phyloP scores from a whole-genome alignment of 2,113 vertebrate genomes.

The Struthidea cinerea region DNA sequence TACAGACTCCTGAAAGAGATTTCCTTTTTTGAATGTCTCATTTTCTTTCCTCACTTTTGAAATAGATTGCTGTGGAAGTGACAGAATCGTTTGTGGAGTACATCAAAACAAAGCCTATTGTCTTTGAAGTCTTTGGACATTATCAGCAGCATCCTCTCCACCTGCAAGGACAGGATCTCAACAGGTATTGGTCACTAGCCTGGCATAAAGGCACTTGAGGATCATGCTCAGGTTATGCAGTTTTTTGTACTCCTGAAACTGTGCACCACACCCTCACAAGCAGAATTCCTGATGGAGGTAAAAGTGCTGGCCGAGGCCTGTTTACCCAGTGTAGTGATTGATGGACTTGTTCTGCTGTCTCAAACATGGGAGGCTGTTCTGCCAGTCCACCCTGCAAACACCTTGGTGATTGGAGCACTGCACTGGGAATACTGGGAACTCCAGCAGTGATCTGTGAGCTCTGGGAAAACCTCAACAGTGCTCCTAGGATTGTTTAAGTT shows the following conservation, averaged over 20 bases:
- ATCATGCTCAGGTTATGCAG: background rate
- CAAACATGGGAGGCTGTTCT: background rate
- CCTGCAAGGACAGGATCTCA: slow-evolving; percentile 86
- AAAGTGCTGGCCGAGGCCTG: background rate
- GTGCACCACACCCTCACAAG: background rate
- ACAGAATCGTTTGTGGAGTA: slow-evolving; percentile 96
- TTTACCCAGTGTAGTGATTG: background rate
- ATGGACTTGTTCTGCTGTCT: background rate
- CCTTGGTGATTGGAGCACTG: background rate
- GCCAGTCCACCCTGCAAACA: background rate
- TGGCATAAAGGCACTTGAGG: background rate
- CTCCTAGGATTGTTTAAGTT: background rate
- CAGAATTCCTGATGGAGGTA: background rate
- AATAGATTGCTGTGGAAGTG: slow-evolving; percentile 93
- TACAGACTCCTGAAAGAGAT: background rate
- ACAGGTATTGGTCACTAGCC: slow-evolving; percentile 74
- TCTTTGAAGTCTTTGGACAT: slow-evolving; percentile 98
- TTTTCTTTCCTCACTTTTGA: background rate
- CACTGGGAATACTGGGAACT: background rate
- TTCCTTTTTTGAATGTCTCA: background rate
- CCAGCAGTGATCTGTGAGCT: background rate
- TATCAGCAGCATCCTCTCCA: slow-evolving; percentile 95
- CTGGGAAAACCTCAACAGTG: background rate
- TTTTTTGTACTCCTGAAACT: background rate
- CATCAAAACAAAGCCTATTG: slow-evolving; percentile 93